Evolutionary conservation across 2,113 vertebrate genomes (phyloP), one percentile per base, ranked within the genome.

Genomic region (Gadus macrocephalus): DNA sequence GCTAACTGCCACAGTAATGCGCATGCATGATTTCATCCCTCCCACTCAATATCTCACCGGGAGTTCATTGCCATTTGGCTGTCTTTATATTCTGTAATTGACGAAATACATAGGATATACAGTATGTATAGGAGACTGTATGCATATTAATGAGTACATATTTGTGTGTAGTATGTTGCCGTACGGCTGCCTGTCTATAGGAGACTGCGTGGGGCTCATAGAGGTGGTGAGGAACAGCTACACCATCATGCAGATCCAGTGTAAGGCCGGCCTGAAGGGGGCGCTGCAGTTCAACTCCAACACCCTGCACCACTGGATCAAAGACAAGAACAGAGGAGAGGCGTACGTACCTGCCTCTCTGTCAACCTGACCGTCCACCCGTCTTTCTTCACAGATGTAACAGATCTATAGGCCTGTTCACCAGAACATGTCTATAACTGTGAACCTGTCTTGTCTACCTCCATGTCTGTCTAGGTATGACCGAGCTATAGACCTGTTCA

Each of bases 281-380:
- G 91, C 91, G n/a, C 90, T 92, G 74, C 92, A 93, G 85, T 93
- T 92, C 82, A 92, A 91, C 85, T 93, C 92, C 72, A 90, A 93
- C 72, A 91, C 92, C 0, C 80, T 93, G 78, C 92, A 93, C 76
- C 92, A 93, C 81, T 93, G 92, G 92, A 88, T 93, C 71, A 91
- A 86, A 75, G 92, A 93, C 69, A 92, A 91, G 87, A 93, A 93
- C 88, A 81, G 87, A 0, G 92, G 91, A 9, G 92, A 92, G 60
- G 83, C 72, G 92, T 93, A 67, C 77, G 88, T 59, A 15, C 31
- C 25, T 31, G 27, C 60, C 55, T 68, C 15, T 22, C 53, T 28
- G 31, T 59, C n/a, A 15, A 35, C 17, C 25, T 15, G 8, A 3
- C 5, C 20, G 5, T 22, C 66, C 65, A 42, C 42, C 66, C 71